Conservation (phyloP, 2,113 vertebrate species). For the Petromus typicus region DNA sequence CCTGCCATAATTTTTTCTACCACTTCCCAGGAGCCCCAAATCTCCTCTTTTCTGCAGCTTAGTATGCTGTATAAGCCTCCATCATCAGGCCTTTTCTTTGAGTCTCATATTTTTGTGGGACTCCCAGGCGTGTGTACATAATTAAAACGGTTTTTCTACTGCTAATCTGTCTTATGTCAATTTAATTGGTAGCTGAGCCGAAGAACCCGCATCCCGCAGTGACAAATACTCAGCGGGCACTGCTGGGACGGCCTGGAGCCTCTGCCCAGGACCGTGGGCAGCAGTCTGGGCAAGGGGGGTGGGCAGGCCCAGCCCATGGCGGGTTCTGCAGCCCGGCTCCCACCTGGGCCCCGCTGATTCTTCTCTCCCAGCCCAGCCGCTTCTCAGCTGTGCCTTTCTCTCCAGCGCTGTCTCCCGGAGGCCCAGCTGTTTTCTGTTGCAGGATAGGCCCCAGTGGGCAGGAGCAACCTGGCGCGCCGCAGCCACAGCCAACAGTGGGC, state of each 20-base stretch:
- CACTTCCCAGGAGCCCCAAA: not conserved
- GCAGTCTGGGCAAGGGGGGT: not conserved
- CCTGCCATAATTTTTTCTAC: not conserved
- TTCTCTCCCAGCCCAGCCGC: not conserved
- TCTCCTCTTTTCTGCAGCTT: not conserved
- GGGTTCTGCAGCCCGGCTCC: not conserved
- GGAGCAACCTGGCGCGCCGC: constrained; percentile 21
- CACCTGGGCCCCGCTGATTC: not conserved
- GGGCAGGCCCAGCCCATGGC: not conserved
- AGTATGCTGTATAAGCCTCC: not conserved
- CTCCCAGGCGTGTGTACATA: not conserved
- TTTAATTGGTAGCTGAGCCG: not conserved
- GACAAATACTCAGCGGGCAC: too few species aligned
- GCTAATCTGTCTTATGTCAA: constrained; percentile 49
- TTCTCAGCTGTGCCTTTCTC: constrained; percentile 69
- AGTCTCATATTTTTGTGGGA: not conserved
- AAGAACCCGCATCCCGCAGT: not conserved
- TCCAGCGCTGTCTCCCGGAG: constrained; percentile 43
- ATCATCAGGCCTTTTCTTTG: not conserved
- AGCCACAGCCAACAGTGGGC: constrained; percentile 41
- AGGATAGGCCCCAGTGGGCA: not conserved
- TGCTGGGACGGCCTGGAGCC: not conserved
- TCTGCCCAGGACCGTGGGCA: not conserved
- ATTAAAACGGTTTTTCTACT: constrained; percentile 34
- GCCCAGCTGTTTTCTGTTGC: constrained; percentile 76